A percentile compares a stretch with the other conserved stretches of the same genome.
Conservation (phyloP, 2,888 invertebrate species). For the Cryptus viduatorius region DNA sequence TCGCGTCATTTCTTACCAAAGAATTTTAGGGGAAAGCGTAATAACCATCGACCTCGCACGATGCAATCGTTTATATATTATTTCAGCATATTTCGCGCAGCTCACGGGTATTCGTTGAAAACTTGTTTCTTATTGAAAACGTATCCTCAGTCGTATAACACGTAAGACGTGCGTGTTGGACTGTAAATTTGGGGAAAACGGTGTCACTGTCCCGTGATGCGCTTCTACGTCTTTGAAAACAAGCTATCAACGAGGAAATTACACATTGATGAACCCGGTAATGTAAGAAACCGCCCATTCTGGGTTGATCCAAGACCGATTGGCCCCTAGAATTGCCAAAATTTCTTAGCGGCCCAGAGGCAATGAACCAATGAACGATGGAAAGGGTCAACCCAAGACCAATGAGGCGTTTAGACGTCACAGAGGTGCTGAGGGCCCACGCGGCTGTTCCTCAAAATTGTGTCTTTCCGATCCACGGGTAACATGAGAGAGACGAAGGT, state of each 20-base stretch:
- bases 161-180: slow-evolving; percentile 23
- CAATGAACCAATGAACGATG: slow-evolving; percentile 80
- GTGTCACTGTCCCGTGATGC: slow-evolving; percentile 81
- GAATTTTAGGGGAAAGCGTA: slow-evolving; percentile 83
- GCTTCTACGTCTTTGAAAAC: slow-evolving; percentile 43
- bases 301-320: slow-evolving; percentile 35
- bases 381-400: slow-evolving; percentile 82
- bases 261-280: slow-evolving; percentile 27
- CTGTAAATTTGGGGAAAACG: slow-evolving; percentile 83
- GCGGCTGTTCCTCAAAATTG: slow-evolving; percentile 85
- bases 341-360: slow-evolving; percentile 74
- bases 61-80: slow-evolving; percentile 20
- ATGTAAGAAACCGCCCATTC: slow-evolving; percentile 29
- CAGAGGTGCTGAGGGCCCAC: slow-evolving; percentile 83
- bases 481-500: slow-evolving; percentile 75
- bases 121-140: slow-evolving; percentile 21
- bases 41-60: slow-evolving; percentile 38
- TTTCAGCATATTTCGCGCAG: slow-evolving; percentile 4
- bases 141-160: slow-evolving; percentile 3
- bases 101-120: neutral
- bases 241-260: slow-evolving; percentile 62
- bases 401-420: slow-evolving; percentile 81
- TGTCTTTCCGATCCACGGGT: slow-evolving; percentile 84
- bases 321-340: slow-evolving; percentile 77
- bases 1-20: slow-evolving; percentile 57